These are phyloP conservation scores for Crocuta crocuta DNA, from an alignment of 2,113 vertebrate species.

Conservation along the genomic window DNA sequence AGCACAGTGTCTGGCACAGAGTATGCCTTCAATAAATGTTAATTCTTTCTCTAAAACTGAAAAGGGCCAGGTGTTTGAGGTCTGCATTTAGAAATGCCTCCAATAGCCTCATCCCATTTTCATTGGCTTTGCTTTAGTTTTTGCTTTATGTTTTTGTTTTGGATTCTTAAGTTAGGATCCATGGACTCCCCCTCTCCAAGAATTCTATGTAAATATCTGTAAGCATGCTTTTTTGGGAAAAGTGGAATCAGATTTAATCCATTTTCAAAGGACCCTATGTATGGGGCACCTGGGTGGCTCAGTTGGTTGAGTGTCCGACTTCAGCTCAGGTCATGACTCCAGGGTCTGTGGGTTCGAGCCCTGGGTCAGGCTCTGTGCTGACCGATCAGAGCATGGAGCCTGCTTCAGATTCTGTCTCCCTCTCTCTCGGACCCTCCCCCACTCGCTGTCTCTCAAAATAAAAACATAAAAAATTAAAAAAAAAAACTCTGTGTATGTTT, in stretches of 20 bases:
- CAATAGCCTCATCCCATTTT: not conserved
- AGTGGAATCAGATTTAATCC: conserved; percentile 50
- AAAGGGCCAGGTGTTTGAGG: not conserved
- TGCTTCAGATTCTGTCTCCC: no score
- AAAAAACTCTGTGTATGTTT: conserved; percentile 44
- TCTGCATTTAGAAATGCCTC: not conserved
- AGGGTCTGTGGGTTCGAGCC: no score
- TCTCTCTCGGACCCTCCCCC: no score
- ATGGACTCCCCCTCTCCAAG: not conserved
- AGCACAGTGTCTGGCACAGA: not conserved
- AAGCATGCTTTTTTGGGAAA: not conserved
- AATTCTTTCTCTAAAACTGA: not conserved
- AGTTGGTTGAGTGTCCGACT: no score
- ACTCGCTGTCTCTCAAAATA: no score
- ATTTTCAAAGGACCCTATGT: conserved; percentile 30
- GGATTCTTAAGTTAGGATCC: conserved; percentile 47
- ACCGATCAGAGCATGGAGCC: no score
- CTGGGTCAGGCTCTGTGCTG: no score
- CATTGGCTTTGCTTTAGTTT: conserved; percentile 21
- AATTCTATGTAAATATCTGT: conserved; percentile 35
- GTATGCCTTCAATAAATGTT: not conserved
- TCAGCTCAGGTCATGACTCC: no score
- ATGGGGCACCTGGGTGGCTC: no score
- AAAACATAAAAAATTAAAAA: no score
- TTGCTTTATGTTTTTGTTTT: conserved; percentile 6